phyloP scores from a whole-genome alignment of 2,113 vertebrate genomes.

The Trogon melanurus region DNA sequence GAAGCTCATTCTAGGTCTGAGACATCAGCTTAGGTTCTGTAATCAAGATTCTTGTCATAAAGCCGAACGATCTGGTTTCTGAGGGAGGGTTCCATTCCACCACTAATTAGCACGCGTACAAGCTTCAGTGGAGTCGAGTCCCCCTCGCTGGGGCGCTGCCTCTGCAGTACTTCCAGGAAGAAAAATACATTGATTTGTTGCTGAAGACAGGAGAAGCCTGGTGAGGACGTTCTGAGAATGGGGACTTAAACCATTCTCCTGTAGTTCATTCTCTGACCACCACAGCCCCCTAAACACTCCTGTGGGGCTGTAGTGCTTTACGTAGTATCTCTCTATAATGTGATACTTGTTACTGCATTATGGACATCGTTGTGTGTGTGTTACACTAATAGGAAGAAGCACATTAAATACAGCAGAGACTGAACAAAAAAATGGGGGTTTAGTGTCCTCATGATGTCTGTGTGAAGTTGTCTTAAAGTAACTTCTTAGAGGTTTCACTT shows the following conservation, averaged over 20 bases:
- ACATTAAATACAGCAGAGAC: conserved; percentile 36
- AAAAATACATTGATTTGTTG: background rate
- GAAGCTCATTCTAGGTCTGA: background rate
- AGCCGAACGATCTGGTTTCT: background rate
- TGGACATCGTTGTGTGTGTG: background rate
- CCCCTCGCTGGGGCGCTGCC: background rate
- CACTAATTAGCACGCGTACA: background rate
- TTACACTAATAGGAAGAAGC: background rate
- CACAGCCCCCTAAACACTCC: background rate
- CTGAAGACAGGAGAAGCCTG: background rate
- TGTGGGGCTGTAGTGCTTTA: background rate
- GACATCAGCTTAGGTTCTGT: background rate
- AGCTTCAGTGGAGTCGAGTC: background rate
- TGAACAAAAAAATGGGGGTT: conserved; percentile 50
- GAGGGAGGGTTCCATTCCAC: background rate
- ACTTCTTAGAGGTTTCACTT: conserved; percentile 42
- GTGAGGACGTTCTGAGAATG: background rate
- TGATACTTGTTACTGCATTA: conserved; percentile 13
- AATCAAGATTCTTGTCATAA: background rate
- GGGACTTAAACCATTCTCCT: background rate
- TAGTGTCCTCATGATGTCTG: background rate
- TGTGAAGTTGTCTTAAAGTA: conserved; percentile 43
- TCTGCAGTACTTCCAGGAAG: background rate
- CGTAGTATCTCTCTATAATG: background rate
- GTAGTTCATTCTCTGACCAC: background rate